Conservation (phyloP, 2,113 vertebrate species). For the Pholis gunnellus region DNA sequence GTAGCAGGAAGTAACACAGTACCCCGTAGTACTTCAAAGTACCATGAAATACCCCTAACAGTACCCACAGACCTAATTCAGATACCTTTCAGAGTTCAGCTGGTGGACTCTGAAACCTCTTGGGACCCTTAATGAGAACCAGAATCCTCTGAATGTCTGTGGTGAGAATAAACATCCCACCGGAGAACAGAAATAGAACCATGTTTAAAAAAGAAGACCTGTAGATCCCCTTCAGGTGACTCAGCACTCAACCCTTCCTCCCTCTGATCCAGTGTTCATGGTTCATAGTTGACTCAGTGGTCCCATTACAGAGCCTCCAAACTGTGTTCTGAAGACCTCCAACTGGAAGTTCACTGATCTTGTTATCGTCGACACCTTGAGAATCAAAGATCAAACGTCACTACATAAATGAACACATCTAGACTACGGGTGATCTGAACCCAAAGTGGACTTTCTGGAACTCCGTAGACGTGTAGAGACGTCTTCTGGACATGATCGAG, state of each 20-base stretch:
- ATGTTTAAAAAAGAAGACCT: neutral
- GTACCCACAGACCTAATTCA: neutral
- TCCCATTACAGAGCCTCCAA: neutral
- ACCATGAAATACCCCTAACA: neutral
- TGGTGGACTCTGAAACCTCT: neutral
- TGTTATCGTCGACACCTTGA: no score
- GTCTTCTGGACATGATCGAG: no score
- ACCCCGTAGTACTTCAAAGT: neutral
- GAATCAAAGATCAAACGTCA: no score
- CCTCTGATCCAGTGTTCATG: neutral
- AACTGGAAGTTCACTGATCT: no score
- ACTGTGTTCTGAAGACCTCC: neutral
- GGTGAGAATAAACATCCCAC: neutral
- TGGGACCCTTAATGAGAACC: neutral
- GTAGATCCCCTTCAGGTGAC: neutral
- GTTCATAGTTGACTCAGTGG: neutral
- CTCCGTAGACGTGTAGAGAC: no score
- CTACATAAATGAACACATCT: no score
- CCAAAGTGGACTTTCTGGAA: no score
- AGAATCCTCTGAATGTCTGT: conserved; percentile 4
- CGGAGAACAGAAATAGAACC: conserved; percentile 10
- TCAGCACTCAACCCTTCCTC: neutral
- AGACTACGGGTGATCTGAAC: no score
- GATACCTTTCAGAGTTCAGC: conserved; percentile 9
- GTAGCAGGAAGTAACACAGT: neutral